Conservation (phyloP, 1,140 invertebrate species). For the Cydia fagiglandana region DNA sequence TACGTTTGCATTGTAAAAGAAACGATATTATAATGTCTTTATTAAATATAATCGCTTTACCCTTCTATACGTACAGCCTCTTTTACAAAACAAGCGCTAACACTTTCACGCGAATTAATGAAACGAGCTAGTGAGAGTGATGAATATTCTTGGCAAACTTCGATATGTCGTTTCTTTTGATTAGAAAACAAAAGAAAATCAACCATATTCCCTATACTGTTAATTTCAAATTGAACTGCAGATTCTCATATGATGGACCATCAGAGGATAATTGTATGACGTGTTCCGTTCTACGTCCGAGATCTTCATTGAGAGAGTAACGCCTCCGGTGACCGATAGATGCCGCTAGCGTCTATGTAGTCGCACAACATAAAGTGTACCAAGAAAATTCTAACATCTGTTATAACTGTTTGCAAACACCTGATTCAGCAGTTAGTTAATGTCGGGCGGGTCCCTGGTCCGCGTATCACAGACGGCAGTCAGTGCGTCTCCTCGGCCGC, state of each 20-base stretch:
- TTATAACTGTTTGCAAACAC: background rate
- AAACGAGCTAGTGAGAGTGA: background rate
- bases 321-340: too few species aligned
- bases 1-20: conserved; percentile 9
- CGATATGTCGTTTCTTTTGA: background rate
- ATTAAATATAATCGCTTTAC: conserved; percentile 19
- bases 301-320: too few species aligned
- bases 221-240: too few species aligned
- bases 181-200: background rate
- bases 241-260: too few species aligned
- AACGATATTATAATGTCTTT: background rate
- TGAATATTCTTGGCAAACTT: background rate
- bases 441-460: background rate
- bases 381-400: too few species aligned
- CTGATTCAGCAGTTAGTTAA: background rate
- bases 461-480: conserved; percentile 45
- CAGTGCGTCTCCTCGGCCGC: conserved; percentile 76
- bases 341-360: too few species aligned
- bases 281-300: too few species aligned
- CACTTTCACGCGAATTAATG: conserved; percentile 20
- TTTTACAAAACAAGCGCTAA: conserved; percentile 39
- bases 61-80: conserved; percentile 1
- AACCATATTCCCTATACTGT: too few species aligned
- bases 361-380: too few species aligned
- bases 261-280: too few species aligned